Conservation (phyloP, 2,113 vertebrate species). For the Daboia siamensis region DNA sequence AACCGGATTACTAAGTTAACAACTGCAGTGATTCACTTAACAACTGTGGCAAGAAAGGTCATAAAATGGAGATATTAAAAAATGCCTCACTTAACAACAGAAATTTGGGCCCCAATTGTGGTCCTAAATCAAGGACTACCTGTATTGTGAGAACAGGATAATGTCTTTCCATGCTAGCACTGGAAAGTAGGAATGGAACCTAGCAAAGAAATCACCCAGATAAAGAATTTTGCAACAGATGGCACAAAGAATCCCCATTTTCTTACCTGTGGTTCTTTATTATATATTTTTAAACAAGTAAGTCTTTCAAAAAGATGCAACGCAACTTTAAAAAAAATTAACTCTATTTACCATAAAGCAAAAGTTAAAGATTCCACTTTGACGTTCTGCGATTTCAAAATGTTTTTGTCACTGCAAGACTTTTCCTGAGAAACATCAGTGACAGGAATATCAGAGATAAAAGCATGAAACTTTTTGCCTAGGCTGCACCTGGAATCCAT, state of each 20-base stretch:
- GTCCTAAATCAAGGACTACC: not conserved
- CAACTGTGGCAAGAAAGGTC: not conserved
- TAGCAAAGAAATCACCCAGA: not conserved
- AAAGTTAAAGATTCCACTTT: not conserved
- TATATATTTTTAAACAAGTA: not conserved
- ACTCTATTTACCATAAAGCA: not conserved
- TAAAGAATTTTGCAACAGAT: not conserved
- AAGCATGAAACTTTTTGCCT: not conserved
- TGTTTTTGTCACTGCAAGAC: not conserved
- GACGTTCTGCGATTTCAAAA: not conserved
- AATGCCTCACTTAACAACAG: not conserved
- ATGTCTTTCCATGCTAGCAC: not conserved
- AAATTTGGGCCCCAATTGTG: not conserved
- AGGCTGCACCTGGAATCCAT: not conserved
- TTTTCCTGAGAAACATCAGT: not conserved
- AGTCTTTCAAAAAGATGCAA: not conserved
- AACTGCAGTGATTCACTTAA: not conserved
- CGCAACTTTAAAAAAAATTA: not conserved
- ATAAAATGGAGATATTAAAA: not conserved
- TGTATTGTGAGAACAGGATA: not conserved
- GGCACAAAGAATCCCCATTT: not conserved
- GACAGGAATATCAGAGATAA: not conserved
- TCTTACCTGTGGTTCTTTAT: not conserved
- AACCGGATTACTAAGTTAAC: not conserved
- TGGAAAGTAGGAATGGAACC: not conserved